phyloP scores from a whole-genome alignment of 2,888 invertebrate genomes.

The Caenorhabditis macrosperma region DNA sequence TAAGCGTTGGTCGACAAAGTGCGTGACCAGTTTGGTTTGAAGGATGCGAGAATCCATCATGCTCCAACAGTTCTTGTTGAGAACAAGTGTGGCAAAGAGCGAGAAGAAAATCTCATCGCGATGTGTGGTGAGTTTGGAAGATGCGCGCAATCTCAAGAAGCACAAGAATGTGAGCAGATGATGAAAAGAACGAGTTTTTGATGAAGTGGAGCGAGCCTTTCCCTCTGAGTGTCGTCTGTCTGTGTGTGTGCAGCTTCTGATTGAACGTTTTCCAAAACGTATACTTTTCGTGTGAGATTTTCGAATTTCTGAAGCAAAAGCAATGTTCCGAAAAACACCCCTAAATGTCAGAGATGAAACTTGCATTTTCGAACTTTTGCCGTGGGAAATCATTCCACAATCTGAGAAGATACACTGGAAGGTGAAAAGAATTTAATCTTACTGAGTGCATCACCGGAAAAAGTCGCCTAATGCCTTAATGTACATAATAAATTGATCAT shows the following conservation, averaged over 20 bases:
- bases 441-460: slow-evolving; percentile 58
- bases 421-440: slow-evolving; percentile 52
- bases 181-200: slow-evolving; percentile 55
- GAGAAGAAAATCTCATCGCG: slow-evolving; percentile 14
- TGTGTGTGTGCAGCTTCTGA: slow-evolving; percentile 13
- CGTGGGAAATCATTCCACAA: no score
- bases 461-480: slow-evolving; percentile 51
- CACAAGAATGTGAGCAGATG: slow-evolving; percentile 9
- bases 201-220: slow-evolving; percentile 39
- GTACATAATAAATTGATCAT: slow-evolving; percentile 54
- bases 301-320: neutral
- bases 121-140: slow-evolving; percentile 28
- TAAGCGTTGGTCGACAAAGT: slow-evolving; percentile 27
- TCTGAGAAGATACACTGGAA: neutral
- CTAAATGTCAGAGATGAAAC: neutral
- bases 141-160: slow-evolving; percentile 27
- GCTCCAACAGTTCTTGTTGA: slow-evolving; percentile 34
- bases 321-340: no score
- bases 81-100: slow-evolving; percentile 34
- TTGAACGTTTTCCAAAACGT: slow-evolving; percentile 1
- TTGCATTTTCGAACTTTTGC: neutral
- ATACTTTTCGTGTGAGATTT: neutral
- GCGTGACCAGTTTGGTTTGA: slow-evolving; percentile 39
- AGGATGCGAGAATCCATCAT: slow-evolving; percentile 27
- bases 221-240: slow-evolving; percentile 14